These are phyloP conservation scores for Danio jaintianensis DNA, from an alignment of 2,797 vertebrate species.

Conservation along the genomic window DNA sequence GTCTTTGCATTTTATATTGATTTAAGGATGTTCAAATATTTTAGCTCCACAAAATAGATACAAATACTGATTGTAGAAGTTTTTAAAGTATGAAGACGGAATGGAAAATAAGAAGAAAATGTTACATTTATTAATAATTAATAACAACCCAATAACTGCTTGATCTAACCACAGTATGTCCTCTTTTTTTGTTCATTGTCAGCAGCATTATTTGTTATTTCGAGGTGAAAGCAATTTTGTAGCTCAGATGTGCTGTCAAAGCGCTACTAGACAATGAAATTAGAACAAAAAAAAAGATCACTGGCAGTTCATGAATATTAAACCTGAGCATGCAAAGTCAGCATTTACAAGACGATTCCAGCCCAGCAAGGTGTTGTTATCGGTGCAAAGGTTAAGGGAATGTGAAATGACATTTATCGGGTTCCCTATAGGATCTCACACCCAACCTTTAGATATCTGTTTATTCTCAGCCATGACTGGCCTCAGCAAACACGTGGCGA, in stretches of 20 bases:
- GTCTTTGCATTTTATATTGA: too few relatives aligned
- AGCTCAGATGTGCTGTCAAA: constrained; percentile 11
- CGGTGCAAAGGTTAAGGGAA: constrained; percentile 48
- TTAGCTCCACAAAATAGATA: neutral
- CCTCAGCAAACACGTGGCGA: constrained; percentile 58
- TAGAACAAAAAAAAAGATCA: neutral
- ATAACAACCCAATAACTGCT: neutral
- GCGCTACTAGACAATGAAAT: constrained; percentile 3
- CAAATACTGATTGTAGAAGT: neutral
- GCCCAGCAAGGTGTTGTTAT: constrained; percentile 50
- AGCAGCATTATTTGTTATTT: constrained; percentile 24
- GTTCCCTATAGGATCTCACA: constrained; percentile 50
- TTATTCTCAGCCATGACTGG: constrained; percentile 39
- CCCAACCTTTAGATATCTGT: constrained; percentile 54
- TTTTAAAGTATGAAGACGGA: neutral
- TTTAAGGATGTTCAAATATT: neutral
- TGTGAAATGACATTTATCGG: constrained; percentile 50
- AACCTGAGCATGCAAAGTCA: constrained; percentile 43
- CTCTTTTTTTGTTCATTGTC: neutral
- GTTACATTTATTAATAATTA: neutral
- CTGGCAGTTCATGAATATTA: constrained; percentile 31
- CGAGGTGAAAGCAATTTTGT: neutral
- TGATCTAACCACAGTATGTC: neutral
- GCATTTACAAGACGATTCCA: constrained; percentile 45
- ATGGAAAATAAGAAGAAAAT: neutral